A percentile compares a stretch with the other conserved stretches of the same genome.
These are phyloP conservation scores for Etheostoma spectabile DNA, from an alignment of 2,113 vertebrate genomes.

Conservation along the genomic window DNA sequence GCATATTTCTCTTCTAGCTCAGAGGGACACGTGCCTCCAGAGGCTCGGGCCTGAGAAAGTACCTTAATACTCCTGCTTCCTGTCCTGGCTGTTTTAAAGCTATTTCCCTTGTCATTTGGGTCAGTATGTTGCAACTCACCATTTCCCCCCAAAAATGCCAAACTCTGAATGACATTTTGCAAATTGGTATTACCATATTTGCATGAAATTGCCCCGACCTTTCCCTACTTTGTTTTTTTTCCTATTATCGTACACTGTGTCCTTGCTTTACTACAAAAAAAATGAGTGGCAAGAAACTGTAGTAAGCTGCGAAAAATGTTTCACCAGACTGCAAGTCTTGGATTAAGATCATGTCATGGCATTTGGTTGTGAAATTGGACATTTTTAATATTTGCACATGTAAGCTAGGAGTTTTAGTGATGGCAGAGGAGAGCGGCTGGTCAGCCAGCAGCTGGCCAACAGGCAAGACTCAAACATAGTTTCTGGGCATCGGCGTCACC, in stretches of 20 bases:
- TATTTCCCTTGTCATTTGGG: slow-evolving; percentile 10
- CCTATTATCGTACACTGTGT: neutral
- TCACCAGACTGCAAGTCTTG: slow-evolving; percentile 3
- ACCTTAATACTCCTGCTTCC: slow-evolving; percentile 17
- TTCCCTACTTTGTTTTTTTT: neutral
- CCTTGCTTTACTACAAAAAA: slow-evolving; percentile 14
- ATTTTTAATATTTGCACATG: slow-evolving; percentile 20
- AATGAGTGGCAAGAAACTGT: neutral
- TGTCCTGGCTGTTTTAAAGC: slow-evolving; percentile 13
- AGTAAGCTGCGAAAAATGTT: neutral
- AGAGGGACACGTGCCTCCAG: slow-evolving; percentile 4
- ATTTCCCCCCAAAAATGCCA: neutral
- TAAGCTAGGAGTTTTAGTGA: slow-evolving; percentile 31
- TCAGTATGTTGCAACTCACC: neutral
- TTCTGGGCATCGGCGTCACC: slow-evolving; percentile 42
- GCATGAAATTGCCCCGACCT: slow-evolving; percentile 41
- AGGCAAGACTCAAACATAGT: slow-evolving; percentile 17
- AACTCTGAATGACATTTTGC: slow-evolving; percentile 34
- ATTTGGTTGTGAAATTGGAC: slow-evolving; percentile 41
- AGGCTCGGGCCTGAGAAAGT: slow-evolving; percentile 13
- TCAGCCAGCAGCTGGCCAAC: slow-evolving; percentile 45
- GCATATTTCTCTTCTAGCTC: slow-evolving; percentile 48
- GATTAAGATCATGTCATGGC: slow-evolving; percentile 29
- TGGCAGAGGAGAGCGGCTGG: slow-evolving; percentile 1
- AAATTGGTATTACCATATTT: slow-evolving; percentile 34